Percentiles rank a stretch among this genome's conserved stretches.
Conservation (phyloP, 2,113 vertebrate genomes). For the Gasterosteus nipponicus region DNA sequence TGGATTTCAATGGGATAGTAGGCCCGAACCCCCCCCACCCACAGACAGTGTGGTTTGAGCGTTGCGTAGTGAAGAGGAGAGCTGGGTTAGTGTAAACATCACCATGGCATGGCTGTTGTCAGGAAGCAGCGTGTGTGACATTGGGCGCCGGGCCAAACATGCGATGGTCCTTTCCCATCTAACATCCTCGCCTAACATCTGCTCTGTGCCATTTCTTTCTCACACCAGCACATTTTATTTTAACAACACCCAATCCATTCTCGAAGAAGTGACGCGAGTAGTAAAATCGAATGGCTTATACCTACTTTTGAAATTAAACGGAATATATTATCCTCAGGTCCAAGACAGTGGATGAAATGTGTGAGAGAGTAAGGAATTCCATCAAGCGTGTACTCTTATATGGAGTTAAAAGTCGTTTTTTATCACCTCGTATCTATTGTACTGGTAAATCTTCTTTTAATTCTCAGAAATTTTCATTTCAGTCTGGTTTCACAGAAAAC, state of each 20-base stretch:
- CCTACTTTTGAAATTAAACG: conserved; percentile 20
- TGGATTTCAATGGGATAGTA: conserved; percentile 27
- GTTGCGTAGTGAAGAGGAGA: conserved; percentile 49
- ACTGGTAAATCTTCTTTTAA: not conserved
- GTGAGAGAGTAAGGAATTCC: not conserved
- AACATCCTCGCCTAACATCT: conserved; percentile 68
- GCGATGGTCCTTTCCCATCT: conserved; percentile 53
- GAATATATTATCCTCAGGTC: conserved; percentile 5
- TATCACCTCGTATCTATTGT: not conserved
- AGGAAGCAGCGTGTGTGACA: conserved; percentile 80
- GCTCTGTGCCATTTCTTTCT: conserved; percentile 55
- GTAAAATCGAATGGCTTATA: not conserved
- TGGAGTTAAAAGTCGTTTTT: not conserved
- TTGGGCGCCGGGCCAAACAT: conserved; percentile 70
- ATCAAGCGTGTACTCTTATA: not conserved
- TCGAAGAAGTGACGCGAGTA: not conserved
- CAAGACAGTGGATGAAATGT: not conserved
- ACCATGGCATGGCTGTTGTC: conserved; percentile 76
- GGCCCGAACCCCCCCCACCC: not conserved
- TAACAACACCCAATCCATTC: conserved; percentile 40
- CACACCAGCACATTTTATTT: conserved; percentile 53
- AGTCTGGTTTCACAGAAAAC: not conserved
- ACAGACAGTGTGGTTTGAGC: conserved; percentile 23
- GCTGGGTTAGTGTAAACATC: conserved; percentile 75
- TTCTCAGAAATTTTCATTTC: not conserved